Conservation (phyloP, 2,797 vertebrate species). For the Holocentrus rufus region DNA sequence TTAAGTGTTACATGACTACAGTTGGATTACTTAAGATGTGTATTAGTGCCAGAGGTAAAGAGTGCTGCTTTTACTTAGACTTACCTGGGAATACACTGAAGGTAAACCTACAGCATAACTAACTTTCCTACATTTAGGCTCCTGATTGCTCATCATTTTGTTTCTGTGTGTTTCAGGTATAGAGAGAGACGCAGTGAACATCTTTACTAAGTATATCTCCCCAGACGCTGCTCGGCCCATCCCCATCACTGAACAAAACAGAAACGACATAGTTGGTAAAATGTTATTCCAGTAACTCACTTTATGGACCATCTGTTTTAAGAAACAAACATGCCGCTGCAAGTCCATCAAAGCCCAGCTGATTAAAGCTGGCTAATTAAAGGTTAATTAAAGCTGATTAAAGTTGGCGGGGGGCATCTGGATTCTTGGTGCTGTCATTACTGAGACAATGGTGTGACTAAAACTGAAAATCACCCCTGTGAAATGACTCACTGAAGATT, state of each 20-base stretch:
- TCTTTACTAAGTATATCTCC: slow-evolving; percentile 98
- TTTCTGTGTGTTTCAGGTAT: slow-evolving; percentile 84
- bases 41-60: too few relatives aligned
- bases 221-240: slow-evolving; percentile 96
- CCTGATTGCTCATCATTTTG: not conserved
- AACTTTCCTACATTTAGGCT: not conserved
- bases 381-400: not conserved
- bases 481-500: not conserved
- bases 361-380: not conserved
- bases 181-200: slow-evolving; percentile 95
- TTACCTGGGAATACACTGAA: too few relatives aligned
- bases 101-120: too few relatives aligned
- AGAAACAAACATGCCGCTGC: too few relatives aligned
- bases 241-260: slow-evolving; percentile 94
- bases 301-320: not conserved
- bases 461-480: not conserved
- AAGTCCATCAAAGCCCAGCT: not conserved
- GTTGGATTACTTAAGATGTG: too few relatives aligned
- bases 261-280: slow-evolving; percentile 98
- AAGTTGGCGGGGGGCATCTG: not conserved
- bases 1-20: too few relatives aligned
- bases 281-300: not conserved
- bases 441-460: not conserved
- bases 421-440: not conserved
- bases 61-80: too few relatives aligned